Conservation (phyloP, 2,797 vertebrate species). For the Chiloscyllium punctatum region DNA sequence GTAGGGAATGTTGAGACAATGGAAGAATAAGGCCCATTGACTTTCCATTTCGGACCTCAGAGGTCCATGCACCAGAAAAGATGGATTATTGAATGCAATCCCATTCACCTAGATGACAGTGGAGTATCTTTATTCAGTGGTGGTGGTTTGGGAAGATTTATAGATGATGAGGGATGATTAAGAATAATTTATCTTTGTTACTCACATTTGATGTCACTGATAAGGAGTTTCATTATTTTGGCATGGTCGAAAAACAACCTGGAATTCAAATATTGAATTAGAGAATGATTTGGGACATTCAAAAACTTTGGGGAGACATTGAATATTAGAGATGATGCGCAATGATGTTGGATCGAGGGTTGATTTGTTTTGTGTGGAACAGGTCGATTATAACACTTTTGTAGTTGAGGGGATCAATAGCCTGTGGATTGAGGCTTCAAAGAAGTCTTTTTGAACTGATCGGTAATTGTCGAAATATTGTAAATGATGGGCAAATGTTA, state of each 20-base stretch:
- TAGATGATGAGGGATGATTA: too few relatives aligned
- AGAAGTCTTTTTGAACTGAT: not conserved
- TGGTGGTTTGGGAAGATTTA: too few relatives aligned
- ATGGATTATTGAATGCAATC: not conserved
- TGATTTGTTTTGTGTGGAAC: not conserved
- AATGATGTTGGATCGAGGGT: not conserved
- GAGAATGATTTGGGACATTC: not conserved
- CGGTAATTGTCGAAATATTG: not conserved
- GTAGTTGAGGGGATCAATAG: not conserved
- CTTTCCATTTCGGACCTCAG: too few relatives aligned
- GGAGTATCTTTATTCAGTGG: too few relatives aligned
- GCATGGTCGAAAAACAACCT: not conserved
- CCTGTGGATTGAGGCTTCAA: not conserved
- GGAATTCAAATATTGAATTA: not conserved
- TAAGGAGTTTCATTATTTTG: not conserved
- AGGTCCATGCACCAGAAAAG: too few relatives aligned
- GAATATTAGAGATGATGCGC: not conserved
- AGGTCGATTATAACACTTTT: not conserved
- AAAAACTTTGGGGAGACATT: too few relatives aligned
- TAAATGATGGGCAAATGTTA: not conserved
- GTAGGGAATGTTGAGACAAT: not conserved
- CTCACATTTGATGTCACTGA: not conserved
- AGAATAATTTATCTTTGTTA: not conserved
- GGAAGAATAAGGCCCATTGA: not conserved
- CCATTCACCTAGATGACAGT: not conserved